Conservation (phyloP, 2,797 vertebrate genomes). For the Florisuga fusca region DNA sequence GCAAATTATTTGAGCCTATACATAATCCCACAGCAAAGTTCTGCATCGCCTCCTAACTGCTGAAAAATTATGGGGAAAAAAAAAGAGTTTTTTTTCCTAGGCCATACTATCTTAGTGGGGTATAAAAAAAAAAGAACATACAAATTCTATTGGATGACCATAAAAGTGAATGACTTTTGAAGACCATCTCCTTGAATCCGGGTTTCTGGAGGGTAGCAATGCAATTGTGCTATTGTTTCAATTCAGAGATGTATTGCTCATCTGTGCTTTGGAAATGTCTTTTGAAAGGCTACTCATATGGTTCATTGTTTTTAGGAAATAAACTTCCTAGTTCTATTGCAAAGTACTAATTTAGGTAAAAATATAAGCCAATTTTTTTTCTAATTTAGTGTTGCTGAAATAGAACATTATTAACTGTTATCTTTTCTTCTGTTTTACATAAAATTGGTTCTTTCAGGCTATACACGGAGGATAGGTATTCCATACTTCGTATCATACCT, state of each 20-base stretch:
- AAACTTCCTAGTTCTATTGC: background rate
- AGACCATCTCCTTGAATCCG: background rate
- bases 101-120: background rate
- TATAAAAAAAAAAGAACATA: background rate
- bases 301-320: background rate
- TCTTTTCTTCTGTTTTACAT: background rate
- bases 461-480: background rate
- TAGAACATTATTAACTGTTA: background rate
- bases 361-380: background rate
- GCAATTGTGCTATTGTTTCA: background rate
- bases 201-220: background rate
- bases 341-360: background rate
- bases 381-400: background rate
- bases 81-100: background rate
- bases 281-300: background rate
- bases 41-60: background rate
- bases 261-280: background rate
- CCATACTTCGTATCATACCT: background rate
- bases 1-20: background rate
- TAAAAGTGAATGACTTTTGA: background rate
- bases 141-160: background rate
- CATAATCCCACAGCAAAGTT: background rate
- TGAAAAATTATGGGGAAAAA: background rate
- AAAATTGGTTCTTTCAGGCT: background rate
- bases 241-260: background rate